phyloP scores from a whole-genome alignment of 2,113 vertebrate genomes.

The Lamprologus tigripictilis region DNA sequence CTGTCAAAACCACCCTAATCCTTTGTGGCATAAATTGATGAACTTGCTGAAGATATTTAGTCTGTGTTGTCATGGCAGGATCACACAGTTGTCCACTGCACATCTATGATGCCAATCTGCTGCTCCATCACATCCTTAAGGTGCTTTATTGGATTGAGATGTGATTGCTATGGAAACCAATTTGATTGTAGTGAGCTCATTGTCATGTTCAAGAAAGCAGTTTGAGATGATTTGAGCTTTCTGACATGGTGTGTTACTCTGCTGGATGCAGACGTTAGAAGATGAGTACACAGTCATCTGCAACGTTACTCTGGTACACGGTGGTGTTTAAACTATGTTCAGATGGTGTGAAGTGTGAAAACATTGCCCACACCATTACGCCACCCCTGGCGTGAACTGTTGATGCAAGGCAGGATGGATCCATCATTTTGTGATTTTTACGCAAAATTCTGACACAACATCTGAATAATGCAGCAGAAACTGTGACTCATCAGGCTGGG shows the following conservation, averaged over 20 bases:
- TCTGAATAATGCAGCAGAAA: neutral
- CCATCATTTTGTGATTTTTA: neutral
- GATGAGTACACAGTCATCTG: neutral
- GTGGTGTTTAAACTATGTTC: neutral
- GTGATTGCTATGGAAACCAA: neutral
- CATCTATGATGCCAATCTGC: neutral
- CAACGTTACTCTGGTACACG: neutral
- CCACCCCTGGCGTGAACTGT: neutral
- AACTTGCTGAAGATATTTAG: neutral
- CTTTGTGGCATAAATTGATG: neutral
- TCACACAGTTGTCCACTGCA: neutral
- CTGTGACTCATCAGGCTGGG: neutral
- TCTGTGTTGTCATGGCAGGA: neutral
- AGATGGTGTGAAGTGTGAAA: neutral
- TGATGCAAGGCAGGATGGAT: neutral
- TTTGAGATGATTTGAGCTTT: neutral
- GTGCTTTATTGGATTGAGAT: neutral
- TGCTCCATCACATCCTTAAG: neutral
- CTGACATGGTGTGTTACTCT: neutral
- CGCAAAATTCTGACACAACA: neutral
- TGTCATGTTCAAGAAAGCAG: neutral
- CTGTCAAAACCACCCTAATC: neutral
- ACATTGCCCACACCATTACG: neutral
- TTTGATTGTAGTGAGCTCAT: neutral
- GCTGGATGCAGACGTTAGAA: neutral